Percentiles rank a stretch among this genome's conserved stretches.
These are phyloP conservation scores for Elanus axillaris DNA, from an alignment of 2,113 vertebrate genomes.

Conservation along the genomic window DNA sequence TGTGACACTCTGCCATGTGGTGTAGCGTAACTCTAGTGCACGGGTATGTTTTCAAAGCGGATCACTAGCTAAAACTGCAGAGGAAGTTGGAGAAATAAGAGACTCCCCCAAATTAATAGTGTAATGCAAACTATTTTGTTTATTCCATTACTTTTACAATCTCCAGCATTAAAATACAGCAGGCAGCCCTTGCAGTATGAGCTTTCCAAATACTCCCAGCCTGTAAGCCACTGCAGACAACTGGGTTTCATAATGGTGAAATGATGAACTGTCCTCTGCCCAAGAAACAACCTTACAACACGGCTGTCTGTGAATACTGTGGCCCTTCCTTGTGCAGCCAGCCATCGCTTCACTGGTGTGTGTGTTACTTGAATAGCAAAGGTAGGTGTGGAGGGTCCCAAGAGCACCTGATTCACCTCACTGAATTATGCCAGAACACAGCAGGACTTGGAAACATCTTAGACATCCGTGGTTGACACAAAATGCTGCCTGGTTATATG, in stretches of 20 bases:
- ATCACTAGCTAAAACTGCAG: neutral
- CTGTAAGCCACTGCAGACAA: neutral
- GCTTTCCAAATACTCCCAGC: neutral
- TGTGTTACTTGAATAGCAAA: neutral
- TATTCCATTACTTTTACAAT: neutral
- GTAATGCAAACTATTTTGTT: neutral
- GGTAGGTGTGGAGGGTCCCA: neutral
- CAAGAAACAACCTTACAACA: neutral
- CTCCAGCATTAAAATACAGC: neutral
- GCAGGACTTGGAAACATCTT: neutral
- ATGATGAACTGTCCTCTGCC: neutral
- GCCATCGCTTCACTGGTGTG: neutral
- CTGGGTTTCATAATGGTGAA: neutral
- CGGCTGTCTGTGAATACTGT: fast-evolving
- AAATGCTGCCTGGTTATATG: neutral
- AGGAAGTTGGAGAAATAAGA: neutral
- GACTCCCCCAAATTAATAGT: neutral
- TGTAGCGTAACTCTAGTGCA: neutral
- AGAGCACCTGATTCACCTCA: fast-evolving
- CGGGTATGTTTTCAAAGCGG: fast-evolving
- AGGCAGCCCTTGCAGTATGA: neutral
- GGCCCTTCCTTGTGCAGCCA: neutral
- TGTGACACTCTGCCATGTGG: neutral
- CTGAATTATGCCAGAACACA: neutral
- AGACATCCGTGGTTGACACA: too few relatives aligned